Percentiles rank a stretch among this genome's conserved stretches.
These are phyloP conservation scores for Lepidostoma basale DNA, from an alignment of 1,140 invertebrate genomes.

Conservation along the genomic window DNA sequence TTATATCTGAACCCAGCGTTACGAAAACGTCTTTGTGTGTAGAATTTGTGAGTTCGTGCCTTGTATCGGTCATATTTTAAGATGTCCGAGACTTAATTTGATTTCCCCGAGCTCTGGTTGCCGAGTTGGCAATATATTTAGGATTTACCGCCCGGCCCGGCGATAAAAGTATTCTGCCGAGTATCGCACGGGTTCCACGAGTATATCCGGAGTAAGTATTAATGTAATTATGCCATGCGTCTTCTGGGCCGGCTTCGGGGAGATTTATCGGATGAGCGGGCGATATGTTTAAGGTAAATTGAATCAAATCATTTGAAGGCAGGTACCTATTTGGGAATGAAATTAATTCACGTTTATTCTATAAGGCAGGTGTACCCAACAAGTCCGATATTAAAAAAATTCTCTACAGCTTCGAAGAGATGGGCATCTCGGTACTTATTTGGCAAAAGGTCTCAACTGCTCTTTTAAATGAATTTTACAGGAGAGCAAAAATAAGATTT, in stretches of 20 bases:
- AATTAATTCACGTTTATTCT: no score
- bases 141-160: constrained; percentile 1
- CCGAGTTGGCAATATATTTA: background rate
- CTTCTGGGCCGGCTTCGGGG: background rate
- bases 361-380: no score
- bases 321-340: no score
- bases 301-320: no score
- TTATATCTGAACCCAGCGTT: no score
- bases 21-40: no score
- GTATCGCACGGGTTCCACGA: background rate
- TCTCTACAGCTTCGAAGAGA: no score
- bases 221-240: constrained; percentile 2
- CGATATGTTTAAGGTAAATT: background rate
- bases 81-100: constrained; percentile 25
- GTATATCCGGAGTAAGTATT: background rate
- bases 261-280: background rate
- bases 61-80: constrained; percentile 22
- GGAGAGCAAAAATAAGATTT: no score
- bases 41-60: constrained; percentile 19
- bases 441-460: no score
- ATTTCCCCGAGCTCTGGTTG: constrained; percentile 15
- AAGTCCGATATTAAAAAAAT: no score
- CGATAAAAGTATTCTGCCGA: constrained; percentile 9
- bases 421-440: no score
- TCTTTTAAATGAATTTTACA: no score